Percentiles rank a stretch among this genome's conserved stretches.
Conservation (phyloP, 1,140 invertebrate genomes). For the Brachionus angularis region DNA sequence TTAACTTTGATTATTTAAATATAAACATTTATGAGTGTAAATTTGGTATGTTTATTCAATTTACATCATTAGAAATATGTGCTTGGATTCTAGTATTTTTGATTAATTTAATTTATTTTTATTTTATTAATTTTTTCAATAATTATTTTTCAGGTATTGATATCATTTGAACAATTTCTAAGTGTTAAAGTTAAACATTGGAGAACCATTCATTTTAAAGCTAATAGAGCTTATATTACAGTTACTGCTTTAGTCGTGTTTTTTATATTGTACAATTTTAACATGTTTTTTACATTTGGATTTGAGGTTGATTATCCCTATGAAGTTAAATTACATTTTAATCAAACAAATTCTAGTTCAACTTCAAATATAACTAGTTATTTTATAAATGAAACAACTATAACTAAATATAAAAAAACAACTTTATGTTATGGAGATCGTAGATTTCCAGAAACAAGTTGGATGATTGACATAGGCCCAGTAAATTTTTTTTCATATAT, state of each 20-base stretch:
- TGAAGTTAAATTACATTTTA: too few relatives aligned
- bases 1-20: background rate
- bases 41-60: background rate
- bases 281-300: too few relatives aligned
- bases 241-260: too few relatives aligned
- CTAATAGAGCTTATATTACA: too few relatives aligned
- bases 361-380: too few relatives aligned
- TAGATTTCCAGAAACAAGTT: background rate
- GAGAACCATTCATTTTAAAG: too few relatives aligned
- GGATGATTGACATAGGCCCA: constrained; percentile 20
- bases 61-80: background rate
- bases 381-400: too few relatives aligned
- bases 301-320: too few relatives aligned
- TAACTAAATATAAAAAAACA: background rate
- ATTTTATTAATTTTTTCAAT: background rate
- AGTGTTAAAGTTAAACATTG: too few relatives aligned
- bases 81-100: constrained; percentile 1
- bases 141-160: background rate
- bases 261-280: too few relatives aligned
- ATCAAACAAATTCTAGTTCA: too few relatives aligned
- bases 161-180: background rate
- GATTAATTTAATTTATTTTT: background rate
- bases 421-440: background rate
- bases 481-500: too few relatives aligned
- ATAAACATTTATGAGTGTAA: background rate